Percentiles rank a stretch among this genome's conserved stretches.
phyloP scores from a whole-genome alignment of 35 echinoderm and acorn worm genomes.

The Amphiura filiformis region DNA sequence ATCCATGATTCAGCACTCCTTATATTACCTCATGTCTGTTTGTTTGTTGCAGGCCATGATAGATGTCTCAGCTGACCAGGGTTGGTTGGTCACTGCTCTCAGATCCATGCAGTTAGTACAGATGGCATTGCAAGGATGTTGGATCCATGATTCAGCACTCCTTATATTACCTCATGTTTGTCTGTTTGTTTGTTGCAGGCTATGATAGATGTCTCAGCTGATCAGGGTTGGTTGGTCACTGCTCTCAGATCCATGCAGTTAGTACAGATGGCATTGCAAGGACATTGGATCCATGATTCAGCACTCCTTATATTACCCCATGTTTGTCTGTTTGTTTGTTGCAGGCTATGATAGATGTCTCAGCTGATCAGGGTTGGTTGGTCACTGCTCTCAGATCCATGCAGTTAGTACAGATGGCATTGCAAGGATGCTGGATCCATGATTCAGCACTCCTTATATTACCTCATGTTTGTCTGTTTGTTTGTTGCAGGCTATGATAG shows the following conservation, averaged over 20 bases:
- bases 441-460: constrained; percentile 80
- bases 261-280: too few species aligned
- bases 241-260: constrained; percentile 64
- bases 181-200: constrained; percentile 56
- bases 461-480: constrained; percentile 44
- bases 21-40: too few species aligned
- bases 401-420: constrained; percentile 75
- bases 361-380: constrained; percentile 86
- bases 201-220: constrained; percentile 93
- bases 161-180: neutral
- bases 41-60: constrained; percentile 84
- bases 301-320: neutral
- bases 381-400: constrained; percentile 70
- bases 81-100: constrained; percentile 80
- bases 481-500: constrained; percentile 87
- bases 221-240: constrained; percentile 86
- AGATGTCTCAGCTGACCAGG: constrained; percentile 91
- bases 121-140: too few species aligned
- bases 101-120: constrained; percentile 64
- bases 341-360: constrained; percentile 98
- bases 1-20: too few species aligned
- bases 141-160: too few species aligned
- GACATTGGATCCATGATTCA: too few species aligned
- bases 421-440: constrained; percentile 82
- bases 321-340: neutral